Conservation (phyloP, 2,113 vertebrate species). For the rat (Rattus norvegicus) region DNA sequence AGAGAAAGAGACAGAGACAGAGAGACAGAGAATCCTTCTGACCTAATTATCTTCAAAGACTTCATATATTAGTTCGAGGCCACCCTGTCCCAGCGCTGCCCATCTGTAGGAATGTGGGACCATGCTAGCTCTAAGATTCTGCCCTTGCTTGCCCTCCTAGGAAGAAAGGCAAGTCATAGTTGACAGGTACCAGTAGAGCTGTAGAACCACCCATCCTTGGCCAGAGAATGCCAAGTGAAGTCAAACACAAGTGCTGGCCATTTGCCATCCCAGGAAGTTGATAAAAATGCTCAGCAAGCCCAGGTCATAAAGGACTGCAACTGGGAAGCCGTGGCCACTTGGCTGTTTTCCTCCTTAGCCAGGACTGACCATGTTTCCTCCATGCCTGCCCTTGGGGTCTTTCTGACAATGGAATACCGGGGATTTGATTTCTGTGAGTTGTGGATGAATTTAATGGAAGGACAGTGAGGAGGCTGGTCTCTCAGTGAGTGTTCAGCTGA, state of each 20-base stretch:
- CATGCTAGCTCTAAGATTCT: background rate
- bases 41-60: background rate
- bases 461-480: fast-evolving
- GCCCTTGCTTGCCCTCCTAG: background rate
- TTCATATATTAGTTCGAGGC: background rate
- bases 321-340: background rate
- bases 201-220: background rate
- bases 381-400: background rate
- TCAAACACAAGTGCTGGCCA: fast-evolving
- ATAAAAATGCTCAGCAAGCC: background rate
- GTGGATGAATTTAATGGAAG: background rate
- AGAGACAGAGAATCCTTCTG: background rate
- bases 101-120: fast-evolving
- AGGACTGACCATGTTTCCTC: background rate
- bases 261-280: background rate
- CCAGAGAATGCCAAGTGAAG: background rate
- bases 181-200: background rate
- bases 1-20: background rate
- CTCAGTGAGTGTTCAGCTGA: background rate
- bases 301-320: background rate
- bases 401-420: background rate
- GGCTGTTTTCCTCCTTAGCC: background rate
- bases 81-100: background rate
- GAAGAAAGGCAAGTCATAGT: fast-evolving
- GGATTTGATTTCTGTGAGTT: background rate